These are phyloP conservation scores for Aphelenchoides besseyi DNA, from an alignment of 1,140 invertebrate genomes.

Conservation along the genomic window DNA sequence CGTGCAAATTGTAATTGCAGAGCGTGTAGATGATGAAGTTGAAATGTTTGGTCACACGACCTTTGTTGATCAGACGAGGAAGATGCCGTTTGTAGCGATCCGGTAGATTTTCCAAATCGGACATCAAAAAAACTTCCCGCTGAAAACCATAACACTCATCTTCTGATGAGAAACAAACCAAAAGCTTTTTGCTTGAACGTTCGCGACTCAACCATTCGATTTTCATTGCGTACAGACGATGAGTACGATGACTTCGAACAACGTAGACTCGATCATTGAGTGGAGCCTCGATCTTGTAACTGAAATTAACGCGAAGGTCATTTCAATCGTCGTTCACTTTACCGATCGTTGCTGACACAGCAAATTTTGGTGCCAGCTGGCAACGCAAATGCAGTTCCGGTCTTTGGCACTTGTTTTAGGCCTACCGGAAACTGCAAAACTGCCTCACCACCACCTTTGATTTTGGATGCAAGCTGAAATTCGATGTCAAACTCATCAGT, in stretches of 20 bases:
- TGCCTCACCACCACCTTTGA: too few relatives aligned
- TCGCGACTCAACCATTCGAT: neutral
- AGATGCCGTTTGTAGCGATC: conserved; percentile 10
- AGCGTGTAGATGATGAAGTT: conserved; percentile 4
- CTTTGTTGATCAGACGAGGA: neutral
- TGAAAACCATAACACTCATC: too few relatives aligned
- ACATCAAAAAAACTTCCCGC: neutral
- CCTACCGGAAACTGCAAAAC: too few relatives aligned
- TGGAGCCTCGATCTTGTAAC: neutral
- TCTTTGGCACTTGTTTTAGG: too few relatives aligned
- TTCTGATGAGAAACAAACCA: neutral
- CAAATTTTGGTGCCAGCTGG: too few relatives aligned
- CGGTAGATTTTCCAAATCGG: neutral
- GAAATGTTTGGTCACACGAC: neutral
- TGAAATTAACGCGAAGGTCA: too few relatives aligned
- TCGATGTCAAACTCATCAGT: too few relatives aligned
- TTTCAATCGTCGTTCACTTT: too few relatives aligned
- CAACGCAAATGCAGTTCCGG: too few relatives aligned
- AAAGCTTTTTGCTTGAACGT: neutral
- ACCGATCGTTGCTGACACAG: too few relatives aligned
- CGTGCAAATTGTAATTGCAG: conserved; percentile 8
- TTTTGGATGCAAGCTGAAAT: too few relatives aligned
- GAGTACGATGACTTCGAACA: neutral
- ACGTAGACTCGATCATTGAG: neutral
- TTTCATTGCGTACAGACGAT: neutral